phyloP scores from a whole-genome alignment of 2,888 invertebrate species.

The Smittia sp. region DNA sequence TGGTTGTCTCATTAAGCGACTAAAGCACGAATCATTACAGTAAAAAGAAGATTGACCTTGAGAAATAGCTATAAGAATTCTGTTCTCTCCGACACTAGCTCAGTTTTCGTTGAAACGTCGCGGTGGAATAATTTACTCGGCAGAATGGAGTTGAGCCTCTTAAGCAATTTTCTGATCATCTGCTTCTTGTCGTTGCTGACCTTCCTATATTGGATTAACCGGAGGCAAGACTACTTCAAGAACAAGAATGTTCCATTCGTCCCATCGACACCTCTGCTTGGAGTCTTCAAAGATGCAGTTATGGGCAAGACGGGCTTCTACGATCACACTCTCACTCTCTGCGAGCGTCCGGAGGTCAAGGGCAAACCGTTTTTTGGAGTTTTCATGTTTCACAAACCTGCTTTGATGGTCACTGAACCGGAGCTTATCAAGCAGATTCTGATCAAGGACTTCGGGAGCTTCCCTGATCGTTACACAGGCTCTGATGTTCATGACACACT shows the following conservation, averaged over 20 bases:
- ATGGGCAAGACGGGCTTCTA: constrained; percentile 17
- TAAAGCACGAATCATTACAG: too few species aligned
- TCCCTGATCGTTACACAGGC: constrained; percentile 48
- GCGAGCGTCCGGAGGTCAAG: constrained; percentile 40
- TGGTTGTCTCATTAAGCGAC: too few species aligned
- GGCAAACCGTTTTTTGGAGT: constrained; percentile 50
- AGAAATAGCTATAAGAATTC: too few species aligned
- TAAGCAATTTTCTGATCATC: not conserved
- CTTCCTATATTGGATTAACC: not conserved
- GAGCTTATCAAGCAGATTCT: constrained; percentile 54
- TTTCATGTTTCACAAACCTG: constrained; percentile 54
- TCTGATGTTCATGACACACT: constrained; percentile 47
- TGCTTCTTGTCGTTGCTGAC: not conserved
- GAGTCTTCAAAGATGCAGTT: not conserved
- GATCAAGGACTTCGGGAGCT: constrained; percentile 55
- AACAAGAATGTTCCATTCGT: constrained; percentile 16
- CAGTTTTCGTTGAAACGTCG: too few species aligned
- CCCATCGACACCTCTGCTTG: not conserved
- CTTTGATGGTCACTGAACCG: constrained; percentile 52
- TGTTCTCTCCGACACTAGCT: too few species aligned
- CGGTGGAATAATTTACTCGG: too few species aligned
- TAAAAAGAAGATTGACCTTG: too few species aligned
- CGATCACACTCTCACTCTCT: constrained; percentile 1
- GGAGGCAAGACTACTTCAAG: constrained; percentile 35
- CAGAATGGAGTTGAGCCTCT: not conserved